Conservation (phyloP, 1,140 invertebrate species). For the Saxidomus purpurata region DNA sequence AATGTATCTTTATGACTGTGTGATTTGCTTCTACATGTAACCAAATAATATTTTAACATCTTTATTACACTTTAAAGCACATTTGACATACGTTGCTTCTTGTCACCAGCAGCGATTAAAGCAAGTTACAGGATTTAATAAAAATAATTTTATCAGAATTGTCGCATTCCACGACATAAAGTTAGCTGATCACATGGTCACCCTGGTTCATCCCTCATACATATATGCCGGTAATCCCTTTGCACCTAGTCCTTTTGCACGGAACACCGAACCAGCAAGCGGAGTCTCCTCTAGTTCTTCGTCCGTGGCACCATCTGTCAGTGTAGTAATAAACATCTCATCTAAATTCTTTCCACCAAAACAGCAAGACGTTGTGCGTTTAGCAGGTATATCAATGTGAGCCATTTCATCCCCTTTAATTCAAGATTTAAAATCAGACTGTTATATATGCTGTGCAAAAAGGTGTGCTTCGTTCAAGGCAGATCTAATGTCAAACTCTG, state of each 20-base stretch:
- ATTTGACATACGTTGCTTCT: too few relatives aligned
- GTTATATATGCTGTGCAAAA: background rate
- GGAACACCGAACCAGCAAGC: slow-evolving; percentile 91
- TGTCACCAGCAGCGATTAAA: too few relatives aligned
- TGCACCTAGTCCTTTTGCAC: slow-evolving; percentile 85
- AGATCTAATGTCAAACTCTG: background rate
- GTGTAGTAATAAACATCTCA: slow-evolving; percentile 92
- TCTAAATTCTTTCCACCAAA: slow-evolving; percentile 93
- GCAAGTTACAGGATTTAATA: too few relatives aligned
- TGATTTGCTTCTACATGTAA: too few relatives aligned
- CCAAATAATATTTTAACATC: too few relatives aligned
- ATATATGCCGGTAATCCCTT: slow-evolving; percentile 59
- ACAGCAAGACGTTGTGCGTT: slow-evolving; percentile 92
- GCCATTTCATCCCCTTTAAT: slow-evolving; percentile 87
- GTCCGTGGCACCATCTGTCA: slow-evolving; percentile 85
- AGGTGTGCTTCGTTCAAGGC: background rate
- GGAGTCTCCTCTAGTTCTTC: slow-evolving; percentile 88
- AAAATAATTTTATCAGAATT: too few relatives aligned
- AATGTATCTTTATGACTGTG: too few relatives aligned
- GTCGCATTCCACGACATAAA: too few relatives aligned
- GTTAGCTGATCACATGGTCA: too few relatives aligned
- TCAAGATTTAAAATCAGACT: too few relatives aligned
- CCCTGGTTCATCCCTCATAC: slow-evolving; percentile 53
- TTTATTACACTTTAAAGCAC: too few relatives aligned
- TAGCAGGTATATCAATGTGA: slow-evolving; percentile 89